phyloP scores from a whole-genome alignment of 2,113 vertebrate genomes.

The Tragelaphus buxtoni region DNA sequence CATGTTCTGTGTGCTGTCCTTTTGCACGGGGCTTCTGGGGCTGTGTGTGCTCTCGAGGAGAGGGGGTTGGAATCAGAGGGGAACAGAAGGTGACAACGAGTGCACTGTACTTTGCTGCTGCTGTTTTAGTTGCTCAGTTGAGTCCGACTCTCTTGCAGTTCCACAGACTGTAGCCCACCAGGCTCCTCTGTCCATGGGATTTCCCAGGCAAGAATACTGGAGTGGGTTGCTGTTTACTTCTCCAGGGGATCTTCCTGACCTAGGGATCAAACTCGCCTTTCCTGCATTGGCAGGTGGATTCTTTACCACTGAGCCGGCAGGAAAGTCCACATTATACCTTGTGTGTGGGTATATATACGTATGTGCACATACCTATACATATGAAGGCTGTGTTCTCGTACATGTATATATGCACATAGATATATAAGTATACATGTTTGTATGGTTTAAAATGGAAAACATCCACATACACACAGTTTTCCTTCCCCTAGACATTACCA shows the following conservation, averaged over 20 bases:
- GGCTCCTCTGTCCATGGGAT: neutral
- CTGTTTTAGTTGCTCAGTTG: neutral
- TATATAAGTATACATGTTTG: neutral
- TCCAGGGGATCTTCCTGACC: neutral
- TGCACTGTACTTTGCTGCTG: rapidly evolving
- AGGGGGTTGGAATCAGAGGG: neutral
- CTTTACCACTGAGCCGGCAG: neutral
- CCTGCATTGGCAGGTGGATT: neutral
- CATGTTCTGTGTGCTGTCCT: rapidly evolving
- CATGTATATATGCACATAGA: neutral
- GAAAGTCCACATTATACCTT: neutral
- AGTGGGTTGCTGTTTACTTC: neutral
- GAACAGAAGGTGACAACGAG: neutral
- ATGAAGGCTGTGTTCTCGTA: too few relatives aligned
- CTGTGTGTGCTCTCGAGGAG: neutral
- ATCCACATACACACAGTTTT: too few relatives aligned
- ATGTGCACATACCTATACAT: neutral
- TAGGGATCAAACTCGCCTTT: neutral
- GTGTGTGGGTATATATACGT: neutral
- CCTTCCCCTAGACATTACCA: neutral
- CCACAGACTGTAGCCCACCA: neutral
- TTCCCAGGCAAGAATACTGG: neutral
- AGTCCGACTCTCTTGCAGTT: neutral
- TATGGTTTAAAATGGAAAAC: neutral
- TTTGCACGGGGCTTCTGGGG: neutral